These are phyloP conservation scores for Allolobophora icterica DNA, from an alignment of 2,888 invertebrate genomes.

Conservation along the genomic window DNA sequence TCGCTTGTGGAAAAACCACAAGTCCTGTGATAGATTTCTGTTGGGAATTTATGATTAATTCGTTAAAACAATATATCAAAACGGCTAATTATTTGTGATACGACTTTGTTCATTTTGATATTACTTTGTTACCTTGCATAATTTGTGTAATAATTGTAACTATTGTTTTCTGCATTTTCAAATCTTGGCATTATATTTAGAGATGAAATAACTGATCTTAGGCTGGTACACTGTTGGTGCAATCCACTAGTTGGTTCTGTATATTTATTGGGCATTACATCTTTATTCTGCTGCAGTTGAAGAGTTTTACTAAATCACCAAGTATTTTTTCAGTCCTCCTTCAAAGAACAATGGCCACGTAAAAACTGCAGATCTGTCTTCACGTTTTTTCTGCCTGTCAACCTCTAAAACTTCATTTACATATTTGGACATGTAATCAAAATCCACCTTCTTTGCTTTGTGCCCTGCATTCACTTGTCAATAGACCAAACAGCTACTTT, in stretches of 20 bases:
- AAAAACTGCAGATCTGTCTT: not conserved
- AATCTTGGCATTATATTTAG: not conserved
- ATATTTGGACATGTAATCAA: not conserved
- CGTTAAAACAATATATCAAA: not conserved
- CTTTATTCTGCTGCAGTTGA: not conserved
- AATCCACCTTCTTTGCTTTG: not conserved
- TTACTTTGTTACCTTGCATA: not conserved
- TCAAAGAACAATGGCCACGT: not conserved
- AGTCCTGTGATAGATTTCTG: not conserved
- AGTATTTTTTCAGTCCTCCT: conserved; percentile 17
- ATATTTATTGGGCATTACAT: not conserved
- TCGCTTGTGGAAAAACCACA: conserved; percentile 12
- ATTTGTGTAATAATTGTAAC: not conserved
- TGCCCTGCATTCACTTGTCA: not conserved
- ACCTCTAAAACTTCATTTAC: not conserved
- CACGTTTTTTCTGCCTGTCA: not conserved
- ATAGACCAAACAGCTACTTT: not conserved
- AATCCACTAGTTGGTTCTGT: not conserved
- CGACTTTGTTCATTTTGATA: not conserved
- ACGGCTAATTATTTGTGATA: not conserved
- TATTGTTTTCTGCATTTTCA: not conserved
- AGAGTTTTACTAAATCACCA: not conserved
- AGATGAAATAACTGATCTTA: not conserved
- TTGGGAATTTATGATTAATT: not conserved
- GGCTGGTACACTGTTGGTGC: not conserved